Conservation (phyloP, 2,888 invertebrate genomes). For the Aricia artaxerxes region DNA sequence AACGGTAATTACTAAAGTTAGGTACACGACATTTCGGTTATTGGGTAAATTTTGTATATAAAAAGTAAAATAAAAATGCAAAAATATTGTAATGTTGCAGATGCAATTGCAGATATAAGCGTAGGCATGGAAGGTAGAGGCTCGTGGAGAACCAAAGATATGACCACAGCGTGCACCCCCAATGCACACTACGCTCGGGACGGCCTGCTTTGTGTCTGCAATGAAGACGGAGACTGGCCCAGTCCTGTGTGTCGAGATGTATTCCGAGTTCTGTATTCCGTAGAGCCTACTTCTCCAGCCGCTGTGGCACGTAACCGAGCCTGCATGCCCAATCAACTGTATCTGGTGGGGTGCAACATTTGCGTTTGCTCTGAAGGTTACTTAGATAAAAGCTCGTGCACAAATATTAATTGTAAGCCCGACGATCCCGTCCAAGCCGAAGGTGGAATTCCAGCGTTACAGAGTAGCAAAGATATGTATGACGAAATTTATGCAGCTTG, state of each 20-base stretch:
- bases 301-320: slow-evolving; percentile 42
- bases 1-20: too few relatives aligned
- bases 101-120: slow-evolving; percentile 59
- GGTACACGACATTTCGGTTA: too few relatives aligned
- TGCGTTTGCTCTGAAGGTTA: slow-evolving; percentile 58
- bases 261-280: slow-evolving; percentile 57
- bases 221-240: slow-evolving; percentile 66
- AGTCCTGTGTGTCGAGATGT: slow-evolving; percentile 64
- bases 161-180: slow-evolving; percentile 52
- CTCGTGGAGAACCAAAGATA: slow-evolving; percentile 53
- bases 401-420: slow-evolving; percentile 51
- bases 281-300: slow-evolving; percentile 47
- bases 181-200: slow-evolving; percentile 57
- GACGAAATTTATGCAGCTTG: slow-evolving; percentile 64
- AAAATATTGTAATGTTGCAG: slow-evolving; percentile 45
- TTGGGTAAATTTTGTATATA: too few relatives aligned
- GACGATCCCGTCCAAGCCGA: slow-evolving; percentile 44
- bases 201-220: slow-evolving; percentile 59
- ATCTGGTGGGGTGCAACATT: slow-evolving; percentile 63
- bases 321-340: slow-evolving; percentile 56
- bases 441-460: background rate
- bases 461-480: slow-evolving; percentile 36
- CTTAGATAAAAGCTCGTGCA: slow-evolving; percentile 55
- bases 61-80: background rate
- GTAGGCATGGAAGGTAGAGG: slow-evolving; percentile 71